Evolutionary conservation across 2,797 vertebrate genomes (phyloP), one percentile per base, ranked within the genome.

Genomic region (Naso thynnoides): DNA sequence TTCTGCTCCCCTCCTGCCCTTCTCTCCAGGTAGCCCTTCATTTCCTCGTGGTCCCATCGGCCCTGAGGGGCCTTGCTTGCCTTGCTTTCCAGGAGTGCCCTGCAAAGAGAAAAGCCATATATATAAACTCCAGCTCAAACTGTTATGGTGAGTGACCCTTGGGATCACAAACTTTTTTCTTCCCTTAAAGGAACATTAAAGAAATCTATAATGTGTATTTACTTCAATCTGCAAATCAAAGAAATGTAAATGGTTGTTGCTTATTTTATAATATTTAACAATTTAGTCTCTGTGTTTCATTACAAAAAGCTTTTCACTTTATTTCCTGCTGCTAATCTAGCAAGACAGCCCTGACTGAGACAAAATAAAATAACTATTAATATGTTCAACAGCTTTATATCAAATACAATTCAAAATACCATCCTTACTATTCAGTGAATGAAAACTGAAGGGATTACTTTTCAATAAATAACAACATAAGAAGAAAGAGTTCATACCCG

Each of bases 71-170:
- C 92, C 91, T 78, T 68, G 84, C 2, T 29, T 10, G 11, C 90
- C 92, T 4, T 3, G 6, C n/a, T 76, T 85, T 3, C 92, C 93
- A 39, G 88, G 92, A 27, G 56, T 0, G 0, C 92, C 92, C 92
- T 94, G 24, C 2, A 70, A 47, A 65, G 8, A 79, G 2, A 48
- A 62, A 61, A n/a, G 15, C 53, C 3, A 49, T 52, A 16, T 11
- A 4, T 29, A 15, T 13, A 48, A 42, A 52, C 61, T 9, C 47
- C 21, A 33, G n/a, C 0, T 19, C 3, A 52, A 11, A 45, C 29
- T 16, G 19, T 33, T n/a, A 36, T 19, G 33, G 36, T 33, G 11
- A 57, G 13, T 36, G 19, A 39, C 27, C 33, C 23, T 27, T 41
- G 38, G 39, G 47, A 27, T 21, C 29, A 44, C 33, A n/a, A 56